Percentiles rank a stretch among this genome's conserved stretches.
Evolutionary conservation across 2,113 vertebrate genomes (phyloP).

Genomic region (Crypturellus undulatus): DNA sequence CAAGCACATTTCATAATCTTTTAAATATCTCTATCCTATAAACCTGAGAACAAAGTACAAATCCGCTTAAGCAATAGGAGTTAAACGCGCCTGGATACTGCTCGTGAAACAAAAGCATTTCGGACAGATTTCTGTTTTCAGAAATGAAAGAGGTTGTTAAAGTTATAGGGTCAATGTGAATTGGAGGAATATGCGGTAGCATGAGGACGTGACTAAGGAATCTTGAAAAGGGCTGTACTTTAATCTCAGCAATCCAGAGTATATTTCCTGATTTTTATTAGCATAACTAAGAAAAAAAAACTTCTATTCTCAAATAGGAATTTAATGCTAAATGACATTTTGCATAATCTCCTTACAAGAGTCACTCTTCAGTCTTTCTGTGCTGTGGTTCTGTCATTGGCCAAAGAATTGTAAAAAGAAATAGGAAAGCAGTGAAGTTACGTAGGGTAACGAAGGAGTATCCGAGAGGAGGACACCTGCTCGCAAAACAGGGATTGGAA

Average conservation of each 20-base stretch:
- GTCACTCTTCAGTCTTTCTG: background rate
- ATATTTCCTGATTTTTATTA: background rate
- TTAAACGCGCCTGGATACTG: conserved; percentile 32
- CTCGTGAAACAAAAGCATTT: conserved; percentile 19
- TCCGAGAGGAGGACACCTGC: background rate
- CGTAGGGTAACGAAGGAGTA: accelerated
- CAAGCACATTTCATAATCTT: conserved; percentile 43
- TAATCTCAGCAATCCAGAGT: background rate
- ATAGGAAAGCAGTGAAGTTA: accelerated
- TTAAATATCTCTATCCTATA: conserved; percentile 40
- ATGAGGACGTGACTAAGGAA: conserved; percentile 13
- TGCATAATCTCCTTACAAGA: background rate
- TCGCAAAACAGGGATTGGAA: background rate
- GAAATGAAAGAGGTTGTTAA: background rate
- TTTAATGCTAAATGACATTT: conserved; percentile 12
- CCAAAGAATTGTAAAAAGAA: background rate
- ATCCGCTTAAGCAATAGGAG: conserved; percentile 37
- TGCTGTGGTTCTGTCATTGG: background rate
- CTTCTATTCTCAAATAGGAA: background rate
- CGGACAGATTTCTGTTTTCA: background rate
- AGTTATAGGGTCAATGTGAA: background rate
- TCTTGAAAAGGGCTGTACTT: background rate
- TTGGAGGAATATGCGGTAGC: background rate
- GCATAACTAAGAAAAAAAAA: background rate
- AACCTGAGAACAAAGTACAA: conserved; percentile 12